Evolutionary conservation across 1,140 invertebrate species (phyloP), one percentile per base, ranked within the genome.

Genomic region (Steinernema khuongi): DNA sequence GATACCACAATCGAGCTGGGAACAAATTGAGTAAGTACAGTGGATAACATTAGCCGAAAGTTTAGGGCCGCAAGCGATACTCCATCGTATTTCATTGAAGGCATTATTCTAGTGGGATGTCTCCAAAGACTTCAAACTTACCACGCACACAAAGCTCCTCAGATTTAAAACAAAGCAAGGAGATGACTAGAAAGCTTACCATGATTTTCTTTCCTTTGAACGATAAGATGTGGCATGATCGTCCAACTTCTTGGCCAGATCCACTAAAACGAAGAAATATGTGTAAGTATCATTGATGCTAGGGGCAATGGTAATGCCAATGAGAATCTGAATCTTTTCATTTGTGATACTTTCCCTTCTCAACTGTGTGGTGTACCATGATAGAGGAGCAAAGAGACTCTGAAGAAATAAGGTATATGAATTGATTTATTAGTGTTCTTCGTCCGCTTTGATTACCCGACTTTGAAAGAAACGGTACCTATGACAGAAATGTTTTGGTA

Each of bases 171-270:
- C 31, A 32, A n/a, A 17, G 7, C 66, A 14, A 11, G 71, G 19
- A 69, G 72, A 71, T 11, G n/a, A n/a, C n/a, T 41, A 78, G 43
- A 67, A 70, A 71, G 82, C 80, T 86, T 88, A 92, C 91, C 93
- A 97, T 93, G 44, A 99, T 97, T 87, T 95, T 97, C 87, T 99
- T 99, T 17, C 95, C 96, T 89, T 99, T 99, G 86, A 97, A 99
- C 87, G 97, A 94, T 67, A 99, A 83, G 89, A 97, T 92, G 70
- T 97, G 96, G 88, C 97, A 99, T 81, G 96, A 98, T 87, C 97
- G 87, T 26, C 97, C 97, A 26, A 99, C 97, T 90, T 99, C 97
- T 88, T 99, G 97, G 1, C 97, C 97, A 78, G 97, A 94, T 44
- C 97, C 97, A 22, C 92, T 92, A 84, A 74, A 90, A 88, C n/a